Conservation (phyloP, 2,113 vertebrate genomes). For the Penelope pileata region DNA sequence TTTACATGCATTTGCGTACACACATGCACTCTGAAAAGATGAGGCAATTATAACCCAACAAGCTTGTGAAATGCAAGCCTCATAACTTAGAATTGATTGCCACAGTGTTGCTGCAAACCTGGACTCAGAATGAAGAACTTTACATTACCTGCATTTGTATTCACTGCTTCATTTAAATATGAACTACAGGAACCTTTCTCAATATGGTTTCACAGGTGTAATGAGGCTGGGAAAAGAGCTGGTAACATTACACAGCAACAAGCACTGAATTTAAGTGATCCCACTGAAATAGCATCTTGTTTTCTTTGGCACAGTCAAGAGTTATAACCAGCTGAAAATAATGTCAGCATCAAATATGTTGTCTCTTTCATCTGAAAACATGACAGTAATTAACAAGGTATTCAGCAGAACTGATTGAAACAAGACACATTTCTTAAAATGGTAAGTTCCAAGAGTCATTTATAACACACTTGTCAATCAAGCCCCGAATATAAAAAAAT, state of each 20-base stretch:
- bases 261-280: not conserved
- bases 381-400: not conserved
- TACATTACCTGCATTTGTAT: not conserved
- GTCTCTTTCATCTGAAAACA: not conserved
- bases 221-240: not conserved
- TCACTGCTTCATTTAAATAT: not conserved
- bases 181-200: not conserved
- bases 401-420: slow-evolving; percentile 48
- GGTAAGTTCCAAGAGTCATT: not conserved
- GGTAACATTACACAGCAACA: not conserved
- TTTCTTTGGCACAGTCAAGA: slow-evolving; percentile 34
- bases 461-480: not conserved
- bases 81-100: not conserved
- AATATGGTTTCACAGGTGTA: not conserved
- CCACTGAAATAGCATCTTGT: not conserved
- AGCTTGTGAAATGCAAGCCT: not conserved
- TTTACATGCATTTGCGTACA: not conserved
- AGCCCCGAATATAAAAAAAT: not conserved
- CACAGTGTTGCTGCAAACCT: not conserved
- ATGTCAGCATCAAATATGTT: not conserved
- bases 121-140: not conserved
- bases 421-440: slow-evolving; percentile 21
- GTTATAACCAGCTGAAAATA: not conserved
- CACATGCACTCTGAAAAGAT: not conserved
- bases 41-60: not conserved